phyloP scores from a whole-genome alignment of 2,888 invertebrate genomes.

The Xestia sexstrigata region DNA sequence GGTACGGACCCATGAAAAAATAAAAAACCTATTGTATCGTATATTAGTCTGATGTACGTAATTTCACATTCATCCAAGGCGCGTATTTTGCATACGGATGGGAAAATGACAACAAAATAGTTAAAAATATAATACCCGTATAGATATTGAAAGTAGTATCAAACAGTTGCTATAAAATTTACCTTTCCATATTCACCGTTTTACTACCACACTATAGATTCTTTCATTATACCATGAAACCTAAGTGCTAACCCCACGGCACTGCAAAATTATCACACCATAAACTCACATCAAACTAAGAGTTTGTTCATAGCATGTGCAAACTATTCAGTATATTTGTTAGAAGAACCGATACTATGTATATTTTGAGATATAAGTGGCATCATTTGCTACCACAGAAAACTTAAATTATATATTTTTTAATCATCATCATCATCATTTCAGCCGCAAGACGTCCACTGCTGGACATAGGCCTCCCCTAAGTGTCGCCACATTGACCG shows the following conservation, averaged over 20 bases:
- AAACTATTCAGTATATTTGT: background rate
- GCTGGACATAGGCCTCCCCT: too few species aligned
- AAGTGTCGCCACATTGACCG: too few species aligned
- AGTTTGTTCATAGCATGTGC: background rate
- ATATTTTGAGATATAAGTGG: background rate
- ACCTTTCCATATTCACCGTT: background rate
- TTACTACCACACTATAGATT: background rate
- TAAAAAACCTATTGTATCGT: too few species aligned
- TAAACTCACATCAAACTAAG: conserved; percentile 16
- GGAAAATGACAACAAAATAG: background rate
- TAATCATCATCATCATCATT: too few species aligned
- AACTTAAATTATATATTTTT: background rate
- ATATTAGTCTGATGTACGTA: background rate
- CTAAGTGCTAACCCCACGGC: conserved; percentile 8
- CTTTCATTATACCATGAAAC: conserved; percentile 19
- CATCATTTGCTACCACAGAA: background rate
- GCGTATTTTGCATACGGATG: background rate
- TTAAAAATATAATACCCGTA: background rate
- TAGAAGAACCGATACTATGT: background rate
- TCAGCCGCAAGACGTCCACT: too few species aligned
- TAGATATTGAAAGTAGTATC: background rate
- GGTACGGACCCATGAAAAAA: too few species aligned
- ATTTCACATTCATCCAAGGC: background rate
- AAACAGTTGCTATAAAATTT: background rate
- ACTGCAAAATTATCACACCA: conserved; percentile 18